Conservation (phyloP, 2,888 invertebrate species). For the Hyppa rectilinea region DNA sequence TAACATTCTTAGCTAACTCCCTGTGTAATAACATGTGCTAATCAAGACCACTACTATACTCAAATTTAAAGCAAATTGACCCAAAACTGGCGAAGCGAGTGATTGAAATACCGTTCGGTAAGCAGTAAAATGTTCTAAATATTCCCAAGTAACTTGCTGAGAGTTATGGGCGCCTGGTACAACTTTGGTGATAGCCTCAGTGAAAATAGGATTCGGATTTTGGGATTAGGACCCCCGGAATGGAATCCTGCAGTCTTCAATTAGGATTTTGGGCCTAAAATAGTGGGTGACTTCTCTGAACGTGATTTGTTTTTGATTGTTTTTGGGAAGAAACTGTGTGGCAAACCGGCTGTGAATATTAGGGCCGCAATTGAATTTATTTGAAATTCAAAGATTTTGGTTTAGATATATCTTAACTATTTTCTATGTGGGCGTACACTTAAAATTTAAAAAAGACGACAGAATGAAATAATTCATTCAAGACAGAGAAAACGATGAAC, state of each 20-base stretch:
- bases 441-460: no score
- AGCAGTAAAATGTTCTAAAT: constrained; percentile 37
- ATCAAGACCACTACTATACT: constrained; percentile 30
- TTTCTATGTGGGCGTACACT: not conserved
- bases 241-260: constrained; percentile 8
- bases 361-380: not conserved
- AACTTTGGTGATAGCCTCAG: constrained; percentile 24
- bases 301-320: constrained; percentile 42
- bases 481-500: not conserved
- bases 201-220: constrained; percentile 25
- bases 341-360: constrained; percentile 3
- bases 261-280: constrained; percentile 22
- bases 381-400: constrained; percentile 4
- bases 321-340: constrained; percentile 3
- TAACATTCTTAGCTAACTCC: not conserved
- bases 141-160: constrained; percentile 29
- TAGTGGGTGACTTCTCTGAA: constrained; percentile 24
- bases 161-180: constrained; percentile 49
- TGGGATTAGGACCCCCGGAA: constrained; percentile 16
- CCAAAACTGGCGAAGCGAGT: constrained; percentile 51
- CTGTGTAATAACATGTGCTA: constrained; percentile 23
- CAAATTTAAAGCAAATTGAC: constrained; percentile 54
- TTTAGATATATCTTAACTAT: not conserved
- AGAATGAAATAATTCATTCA: no score
- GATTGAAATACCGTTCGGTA: constrained; percentile 54